Percentiles rank a stretch among this genome's conserved stretches.
Conservation (phyloP, 2,888 invertebrate genomes). For the Allophyes oxyacanthae region DNA sequence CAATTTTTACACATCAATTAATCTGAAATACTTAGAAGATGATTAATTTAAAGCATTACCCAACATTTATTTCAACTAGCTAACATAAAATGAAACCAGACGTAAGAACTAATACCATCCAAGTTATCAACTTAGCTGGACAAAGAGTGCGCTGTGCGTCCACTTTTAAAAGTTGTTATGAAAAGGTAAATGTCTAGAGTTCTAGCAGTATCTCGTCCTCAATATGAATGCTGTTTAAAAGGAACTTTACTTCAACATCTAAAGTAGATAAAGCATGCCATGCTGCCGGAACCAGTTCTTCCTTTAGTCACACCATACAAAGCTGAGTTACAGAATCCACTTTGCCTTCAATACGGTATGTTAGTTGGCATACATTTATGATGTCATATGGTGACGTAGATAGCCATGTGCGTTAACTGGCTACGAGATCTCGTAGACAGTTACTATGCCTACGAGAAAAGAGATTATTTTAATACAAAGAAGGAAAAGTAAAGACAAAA, state of each 20-base stretch:
- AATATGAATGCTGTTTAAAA: constrained; percentile 38
- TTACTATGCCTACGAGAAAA: too few species aligned
- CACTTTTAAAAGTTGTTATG: constrained; percentile 68
- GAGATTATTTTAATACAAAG: neutral
- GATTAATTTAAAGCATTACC: constrained; percentile 5
- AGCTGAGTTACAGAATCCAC: neutral
- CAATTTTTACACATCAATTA: constrained; percentile 5
- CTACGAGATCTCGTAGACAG: too few species aligned
- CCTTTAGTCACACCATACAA: constrained; percentile 9
- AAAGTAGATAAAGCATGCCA: constrained; percentile 21
- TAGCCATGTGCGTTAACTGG: too few species aligned
- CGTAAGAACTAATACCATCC: constrained; percentile 60
- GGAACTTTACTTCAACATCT: constrained; percentile 13
- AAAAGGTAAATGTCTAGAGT: constrained; percentile 62
- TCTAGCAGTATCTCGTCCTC: constrained; percentile 54
- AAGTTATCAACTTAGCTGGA: constrained; percentile 64
- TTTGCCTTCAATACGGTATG: neutral
- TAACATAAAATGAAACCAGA: constrained; percentile 53
- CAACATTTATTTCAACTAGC: constrained; percentile 16
- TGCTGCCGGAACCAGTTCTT: constrained; percentile 9
- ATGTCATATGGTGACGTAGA: too few species aligned
- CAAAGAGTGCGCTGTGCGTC: constrained; percentile 59
- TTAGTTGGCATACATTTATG: neutral
- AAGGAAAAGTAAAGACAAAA: constrained; percentile 9
- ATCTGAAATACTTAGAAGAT: neutral